Evolutionary conservation across 2,113 vertebrate genomes (phyloP).

Genomic region (Nesoenas mayeri): DNA sequence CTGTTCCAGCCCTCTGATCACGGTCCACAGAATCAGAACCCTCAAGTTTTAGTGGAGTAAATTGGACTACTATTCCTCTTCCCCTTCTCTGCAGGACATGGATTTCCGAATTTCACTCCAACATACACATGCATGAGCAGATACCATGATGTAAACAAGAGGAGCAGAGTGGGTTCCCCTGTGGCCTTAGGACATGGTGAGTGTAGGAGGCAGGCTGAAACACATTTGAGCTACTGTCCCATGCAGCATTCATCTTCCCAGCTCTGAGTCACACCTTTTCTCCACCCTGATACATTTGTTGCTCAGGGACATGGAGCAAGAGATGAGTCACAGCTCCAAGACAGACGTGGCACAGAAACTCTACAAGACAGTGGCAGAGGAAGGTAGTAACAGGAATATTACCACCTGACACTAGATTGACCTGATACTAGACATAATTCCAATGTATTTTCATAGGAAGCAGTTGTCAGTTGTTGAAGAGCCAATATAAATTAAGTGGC

Average conservation of each 20-base stretch:
- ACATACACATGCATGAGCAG: not conserved
- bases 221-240: not conserved
- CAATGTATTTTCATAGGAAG: not conserved
- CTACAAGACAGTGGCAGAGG: accelerated
- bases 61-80: not conserved
- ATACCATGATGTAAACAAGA: not conserved
- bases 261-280: not conserved
- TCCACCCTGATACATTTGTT: not conserved
- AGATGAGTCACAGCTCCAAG: not conserved
- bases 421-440: not conserved
- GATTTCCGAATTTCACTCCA: not conserved
- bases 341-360: not conserved
- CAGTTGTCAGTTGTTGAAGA: not conserved
- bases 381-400: not conserved
- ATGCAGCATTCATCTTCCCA: not conserved
- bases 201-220: not conserved
- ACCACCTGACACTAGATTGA: not conserved
- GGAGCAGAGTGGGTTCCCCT: not conserved
- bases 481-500: not conserved
- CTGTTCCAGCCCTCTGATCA: not conserved
- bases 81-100: not conserved
- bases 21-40: not conserved
- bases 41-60: not conserved
- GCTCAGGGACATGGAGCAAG: not conserved
- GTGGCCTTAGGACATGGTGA: not conserved